These are phyloP conservation scores for Drosophila pseudoananassae DNA, from an alignment of 1,140 invertebrate species.

Conservation along the genomic window DNA sequence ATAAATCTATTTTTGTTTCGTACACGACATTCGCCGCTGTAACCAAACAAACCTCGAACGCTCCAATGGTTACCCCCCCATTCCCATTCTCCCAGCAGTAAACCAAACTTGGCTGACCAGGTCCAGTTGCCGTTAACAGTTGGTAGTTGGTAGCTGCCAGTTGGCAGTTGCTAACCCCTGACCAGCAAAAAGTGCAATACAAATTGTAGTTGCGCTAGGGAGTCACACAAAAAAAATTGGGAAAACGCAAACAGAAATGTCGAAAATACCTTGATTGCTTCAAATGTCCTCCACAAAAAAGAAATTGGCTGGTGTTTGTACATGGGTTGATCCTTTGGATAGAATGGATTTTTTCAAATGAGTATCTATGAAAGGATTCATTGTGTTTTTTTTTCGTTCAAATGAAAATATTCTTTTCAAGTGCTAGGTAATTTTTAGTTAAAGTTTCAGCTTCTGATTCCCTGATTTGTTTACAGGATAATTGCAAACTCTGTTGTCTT, in stretches of 20 bases:
- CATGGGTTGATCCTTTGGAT: not conserved
- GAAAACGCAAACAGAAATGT: constrained; percentile 31
- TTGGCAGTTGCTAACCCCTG: constrained; percentile 27
- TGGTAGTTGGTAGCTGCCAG: constrained; percentile 1
- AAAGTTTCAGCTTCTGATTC: not conserved
- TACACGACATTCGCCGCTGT: constrained; percentile 46
- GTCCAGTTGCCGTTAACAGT: constrained; percentile 24
- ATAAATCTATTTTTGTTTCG: constrained; percentile 80
- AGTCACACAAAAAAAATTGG: constrained; percentile 8
- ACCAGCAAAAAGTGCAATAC: constrained; percentile 48
- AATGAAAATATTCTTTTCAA: too few species aligned
- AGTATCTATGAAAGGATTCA: not conserved
- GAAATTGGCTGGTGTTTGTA: constrained; percentile 29
- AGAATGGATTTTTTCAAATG: constrained; percentile 3
- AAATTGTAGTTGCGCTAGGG: constrained; percentile 39
- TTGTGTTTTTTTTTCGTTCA: too few species aligned
- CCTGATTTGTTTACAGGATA: not conserved
- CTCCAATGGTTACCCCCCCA: constrained; percentile 6
- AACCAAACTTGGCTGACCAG: constrained; percentile 21
- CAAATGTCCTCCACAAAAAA: constrained; percentile 23
- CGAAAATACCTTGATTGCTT: constrained; percentile 57
- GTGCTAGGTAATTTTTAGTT: not conserved
- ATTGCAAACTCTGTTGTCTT: not conserved
- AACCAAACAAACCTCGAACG: constrained; percentile 45
- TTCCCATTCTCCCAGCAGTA: constrained; percentile 11